Evolutionary conservation across 2,113 vertebrate genomes (phyloP).

Genomic region (Climacteris rufus): DNA sequence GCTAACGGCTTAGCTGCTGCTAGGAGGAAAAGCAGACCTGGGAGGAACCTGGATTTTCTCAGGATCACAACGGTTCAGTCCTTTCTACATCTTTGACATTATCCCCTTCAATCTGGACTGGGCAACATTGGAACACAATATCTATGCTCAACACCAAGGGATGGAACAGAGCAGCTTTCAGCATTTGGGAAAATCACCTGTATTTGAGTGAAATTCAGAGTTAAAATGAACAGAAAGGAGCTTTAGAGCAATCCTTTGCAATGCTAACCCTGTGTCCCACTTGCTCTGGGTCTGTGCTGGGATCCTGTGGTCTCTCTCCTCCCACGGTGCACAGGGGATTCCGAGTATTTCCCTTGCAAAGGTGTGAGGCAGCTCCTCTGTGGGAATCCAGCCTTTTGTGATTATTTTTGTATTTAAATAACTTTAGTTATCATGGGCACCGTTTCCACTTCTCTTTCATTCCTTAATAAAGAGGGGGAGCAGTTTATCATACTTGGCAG

Average conservation of each 20-base stretch:
- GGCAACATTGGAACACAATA: rapidly evolving
- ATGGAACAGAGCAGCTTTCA: background rate
- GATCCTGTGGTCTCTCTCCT: background rate
- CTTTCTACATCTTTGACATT: background rate
- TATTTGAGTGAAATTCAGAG: background rate
- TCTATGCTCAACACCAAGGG: background rate
- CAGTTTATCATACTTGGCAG: background rate
- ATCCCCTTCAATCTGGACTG: background rate
- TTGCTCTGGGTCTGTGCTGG: background rate
- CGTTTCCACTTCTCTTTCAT: background rate
- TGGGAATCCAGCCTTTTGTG: background rate
- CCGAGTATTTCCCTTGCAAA: background rate
- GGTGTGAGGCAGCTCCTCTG: background rate
- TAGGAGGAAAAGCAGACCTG: background rate
- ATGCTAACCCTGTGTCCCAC: background rate
- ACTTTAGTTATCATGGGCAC: background rate
- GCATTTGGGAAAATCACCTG: background rate
- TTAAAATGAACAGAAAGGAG: background rate
- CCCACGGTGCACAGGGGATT: background rate
- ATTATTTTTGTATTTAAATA: background rate
- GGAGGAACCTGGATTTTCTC: background rate
- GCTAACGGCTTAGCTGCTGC: background rate
- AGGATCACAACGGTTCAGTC: background rate
- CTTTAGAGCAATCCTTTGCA: background rate
- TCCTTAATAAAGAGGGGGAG: background rate